phyloP scores from a whole-genome alignment of 2,797 vertebrate genomes.

The Neosilurus hyrtlii region DNA sequence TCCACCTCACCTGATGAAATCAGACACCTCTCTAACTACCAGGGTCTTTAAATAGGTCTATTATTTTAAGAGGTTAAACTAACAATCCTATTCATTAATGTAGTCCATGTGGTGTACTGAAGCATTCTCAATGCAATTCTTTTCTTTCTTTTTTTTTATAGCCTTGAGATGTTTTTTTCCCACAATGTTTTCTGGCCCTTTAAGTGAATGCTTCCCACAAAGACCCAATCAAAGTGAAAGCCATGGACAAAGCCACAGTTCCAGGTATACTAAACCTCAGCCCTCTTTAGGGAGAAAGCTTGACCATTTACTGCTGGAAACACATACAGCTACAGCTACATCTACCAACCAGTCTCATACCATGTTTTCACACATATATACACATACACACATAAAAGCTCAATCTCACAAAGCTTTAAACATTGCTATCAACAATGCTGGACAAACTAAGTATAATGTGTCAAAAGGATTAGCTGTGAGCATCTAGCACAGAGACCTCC shows the following conservation, averaged over 20 bases:
- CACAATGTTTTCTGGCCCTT: background rate
- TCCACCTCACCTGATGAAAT: background rate
- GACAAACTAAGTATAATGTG: conserved; percentile 81
- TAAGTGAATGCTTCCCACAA: background rate
- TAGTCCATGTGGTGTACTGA: background rate
- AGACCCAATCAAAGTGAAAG: conserved; percentile 16
- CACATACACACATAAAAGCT: background rate
- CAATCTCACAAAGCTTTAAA: conserved; percentile 17
- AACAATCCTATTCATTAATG: background rate
- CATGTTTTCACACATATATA: background rate
- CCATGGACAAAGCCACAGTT: background rate
- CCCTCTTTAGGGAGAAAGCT: background rate
- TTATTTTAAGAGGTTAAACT: background rate
- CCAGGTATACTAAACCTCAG: background rate
- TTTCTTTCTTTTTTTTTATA: too few relatives aligned
- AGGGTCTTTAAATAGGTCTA: background rate
- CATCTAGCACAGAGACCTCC: conserved; percentile 5
- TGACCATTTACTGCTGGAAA: background rate
- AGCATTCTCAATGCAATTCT: background rate
- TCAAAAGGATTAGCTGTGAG: conserved; percentile 51
- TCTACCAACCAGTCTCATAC: background rate
- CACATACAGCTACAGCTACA: too few relatives aligned
- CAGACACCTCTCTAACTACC: background rate
- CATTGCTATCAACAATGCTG: conserved; percentile 1
- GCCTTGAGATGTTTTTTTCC: background rate